phyloP scores from a whole-genome alignment of 2,888 invertebrate genomes.

The Metalampra italica region DNA sequence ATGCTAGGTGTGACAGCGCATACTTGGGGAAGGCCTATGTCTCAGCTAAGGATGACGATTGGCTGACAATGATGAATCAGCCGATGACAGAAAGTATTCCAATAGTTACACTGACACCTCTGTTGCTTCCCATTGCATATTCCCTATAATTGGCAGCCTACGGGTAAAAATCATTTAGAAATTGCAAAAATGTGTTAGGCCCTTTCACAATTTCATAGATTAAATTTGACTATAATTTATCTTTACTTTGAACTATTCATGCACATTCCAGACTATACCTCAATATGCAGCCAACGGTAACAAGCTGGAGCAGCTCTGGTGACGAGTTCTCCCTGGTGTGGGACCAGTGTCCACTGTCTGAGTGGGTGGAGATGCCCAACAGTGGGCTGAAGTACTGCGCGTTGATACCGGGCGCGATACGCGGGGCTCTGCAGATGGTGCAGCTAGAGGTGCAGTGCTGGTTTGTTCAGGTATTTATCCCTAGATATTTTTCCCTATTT shows the following conservation, averaged over 20 bases:
- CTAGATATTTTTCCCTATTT: background rate
- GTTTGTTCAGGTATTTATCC: constrained; percentile 85
- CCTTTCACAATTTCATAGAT: too few species aligned
- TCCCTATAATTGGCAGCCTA: too few species aligned
- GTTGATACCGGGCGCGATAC: constrained; percentile 92
- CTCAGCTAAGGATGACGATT: too few species aligned
- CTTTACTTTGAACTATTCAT: background rate
- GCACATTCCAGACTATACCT: constrained; percentile 84
- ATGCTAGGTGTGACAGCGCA: too few species aligned
- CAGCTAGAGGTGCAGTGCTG: constrained; percentile 96
- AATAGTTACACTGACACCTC: too few species aligned
- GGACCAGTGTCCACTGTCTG: constrained; percentile 96
- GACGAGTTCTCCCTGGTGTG: constrained; percentile 98
- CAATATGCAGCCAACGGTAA: constrained; percentile 94
- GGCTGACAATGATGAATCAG: too few species aligned
- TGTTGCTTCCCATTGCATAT: too few species aligned
- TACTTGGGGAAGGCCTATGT: too few species aligned
- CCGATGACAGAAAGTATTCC: too few species aligned
- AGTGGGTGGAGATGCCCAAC: constrained; percentile 97
- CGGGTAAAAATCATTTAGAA: too few species aligned
- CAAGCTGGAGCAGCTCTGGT: constrained; percentile 95
- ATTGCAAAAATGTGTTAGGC: too few species aligned
- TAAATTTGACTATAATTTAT: too few species aligned
- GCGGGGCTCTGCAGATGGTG: constrained; percentile 99
- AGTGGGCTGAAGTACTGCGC: constrained; percentile 93